These are phyloP conservation scores for Enteromius treurensis DNA, from an alignment of 2,797 vertebrate species.

Conservation along the genomic window DNA sequence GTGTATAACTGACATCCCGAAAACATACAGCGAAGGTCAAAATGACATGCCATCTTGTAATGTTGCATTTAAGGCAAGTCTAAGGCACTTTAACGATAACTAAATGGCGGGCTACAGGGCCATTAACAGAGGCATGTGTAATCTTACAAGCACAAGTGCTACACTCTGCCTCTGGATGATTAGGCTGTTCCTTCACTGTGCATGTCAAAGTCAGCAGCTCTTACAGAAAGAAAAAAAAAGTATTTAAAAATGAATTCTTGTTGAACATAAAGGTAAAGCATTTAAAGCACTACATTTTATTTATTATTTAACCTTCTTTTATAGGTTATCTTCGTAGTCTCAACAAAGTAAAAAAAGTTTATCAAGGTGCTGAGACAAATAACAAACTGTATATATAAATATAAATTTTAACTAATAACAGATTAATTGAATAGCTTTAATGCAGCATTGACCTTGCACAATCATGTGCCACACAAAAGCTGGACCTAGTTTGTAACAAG, in stretches of 20 bases:
- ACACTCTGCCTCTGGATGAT: constrained; percentile 32
- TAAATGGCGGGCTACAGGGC: constrained; percentile 33
- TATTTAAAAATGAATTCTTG: constrained; percentile 1
- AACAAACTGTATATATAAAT: background rate
- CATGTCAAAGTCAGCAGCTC: constrained; percentile 14
- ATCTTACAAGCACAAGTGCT: constrained; percentile 44
- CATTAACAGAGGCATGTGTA: constrained; percentile 40
- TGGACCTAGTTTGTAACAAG: constrained; percentile 42
- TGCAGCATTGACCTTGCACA: constrained; percentile 33
- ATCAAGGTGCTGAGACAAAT: background rate
- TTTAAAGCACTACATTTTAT: background rate
- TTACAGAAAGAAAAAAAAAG: background rate
- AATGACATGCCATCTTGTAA: constrained; percentile 16
- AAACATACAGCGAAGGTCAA: constrained; percentile 19
- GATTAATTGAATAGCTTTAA: background rate
- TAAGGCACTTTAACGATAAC: constrained; percentile 20
- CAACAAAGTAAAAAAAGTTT: background rate
- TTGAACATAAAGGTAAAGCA: background rate
- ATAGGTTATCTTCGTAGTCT: background rate
- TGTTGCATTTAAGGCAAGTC: constrained; percentile 15
- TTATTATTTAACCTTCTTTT: background rate
- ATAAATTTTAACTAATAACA: background rate
- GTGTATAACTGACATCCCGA: background rate
- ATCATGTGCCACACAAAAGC: constrained; percentile 30
- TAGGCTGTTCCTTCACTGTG: constrained; percentile 14